phyloP scores from a whole-genome alignment of 2,113 vertebrate species.

The Rutilus rutilus region DNA sequence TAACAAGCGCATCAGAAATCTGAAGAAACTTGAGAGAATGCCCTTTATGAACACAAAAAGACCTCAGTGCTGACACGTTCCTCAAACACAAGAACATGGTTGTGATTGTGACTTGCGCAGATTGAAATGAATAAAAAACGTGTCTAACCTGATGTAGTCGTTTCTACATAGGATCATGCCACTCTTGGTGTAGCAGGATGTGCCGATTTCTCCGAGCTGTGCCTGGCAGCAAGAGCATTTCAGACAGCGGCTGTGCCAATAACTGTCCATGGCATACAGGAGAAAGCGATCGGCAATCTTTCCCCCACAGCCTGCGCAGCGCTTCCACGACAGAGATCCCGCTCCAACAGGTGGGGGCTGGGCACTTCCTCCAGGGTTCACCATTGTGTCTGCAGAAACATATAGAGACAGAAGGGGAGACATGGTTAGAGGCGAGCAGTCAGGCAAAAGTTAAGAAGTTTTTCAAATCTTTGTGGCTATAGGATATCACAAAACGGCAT shows the following conservation, averaged over 20 bases:
- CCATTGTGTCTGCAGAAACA: constrained; percentile 80
- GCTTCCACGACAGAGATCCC: constrained; percentile 95
- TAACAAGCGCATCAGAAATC: not conserved
- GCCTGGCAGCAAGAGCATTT: constrained; percentile 99
- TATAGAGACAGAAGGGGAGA: constrained; percentile 26
- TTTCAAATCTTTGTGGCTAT: not conserved
- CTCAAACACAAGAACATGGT: not conserved
- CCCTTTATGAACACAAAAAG: not conserved
- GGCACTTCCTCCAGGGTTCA: constrained; percentile 94
- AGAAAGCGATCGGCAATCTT: constrained; percentile 99
- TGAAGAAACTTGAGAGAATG: not conserved
- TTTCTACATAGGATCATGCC: constrained; percentile 99
- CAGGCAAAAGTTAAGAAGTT: not conserved
- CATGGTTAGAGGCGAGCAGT: constrained; percentile 9
- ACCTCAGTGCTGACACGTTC: not conserved
- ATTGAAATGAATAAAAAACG: not conserved
- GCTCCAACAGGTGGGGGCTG: constrained; percentile 91
- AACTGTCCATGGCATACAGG: constrained; percentile 99
- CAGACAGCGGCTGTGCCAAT: constrained; percentile 99
- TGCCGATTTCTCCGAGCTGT: constrained; percentile 97
- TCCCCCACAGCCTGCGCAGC: constrained; percentile 95
- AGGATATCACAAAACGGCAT: not conserved
- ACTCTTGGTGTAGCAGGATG: constrained; percentile 98
- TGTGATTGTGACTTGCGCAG: not conserved
- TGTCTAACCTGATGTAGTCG: constrained; percentile 96